Evolutionary conservation across 2,888 invertebrate species (phyloP).

Genomic region (Phania funesta): DNA sequence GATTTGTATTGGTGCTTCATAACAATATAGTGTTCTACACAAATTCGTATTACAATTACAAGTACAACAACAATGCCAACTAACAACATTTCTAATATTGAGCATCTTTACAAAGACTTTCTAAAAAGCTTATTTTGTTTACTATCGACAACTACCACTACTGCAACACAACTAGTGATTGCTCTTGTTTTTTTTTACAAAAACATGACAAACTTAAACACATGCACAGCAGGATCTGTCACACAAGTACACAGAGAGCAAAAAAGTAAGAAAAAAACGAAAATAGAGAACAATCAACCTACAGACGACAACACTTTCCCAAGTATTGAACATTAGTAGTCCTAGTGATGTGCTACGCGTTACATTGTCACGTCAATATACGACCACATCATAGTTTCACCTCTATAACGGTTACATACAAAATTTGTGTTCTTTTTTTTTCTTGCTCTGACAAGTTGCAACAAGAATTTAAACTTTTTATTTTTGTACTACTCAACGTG

Average conservation of each 20-base stretch:
- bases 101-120: conserved; percentile 50
- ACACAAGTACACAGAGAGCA: conserved; percentile 44
- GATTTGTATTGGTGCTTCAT: background rate
- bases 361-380: conserved; percentile 64
- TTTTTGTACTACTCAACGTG: background rate
- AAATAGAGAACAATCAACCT: too few relatives aligned
- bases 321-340: conserved; percentile 57
- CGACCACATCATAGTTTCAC: background rate
- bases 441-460: background rate
- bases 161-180: conserved; percentile 6
- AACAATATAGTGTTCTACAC: conserved; percentile 43
- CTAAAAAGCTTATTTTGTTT: conserved; percentile 45
- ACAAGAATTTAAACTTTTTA: conserved; percentile 2
- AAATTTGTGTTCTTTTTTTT: background rate
- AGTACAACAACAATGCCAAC: too few relatives aligned
- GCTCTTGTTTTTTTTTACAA: background rate
- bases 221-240: conserved; percentile 49
- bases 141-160: conserved; percentile 6
- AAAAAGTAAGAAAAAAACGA: background rate
- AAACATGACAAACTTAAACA: conserved; percentile 20
- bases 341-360: conserved; percentile 63
- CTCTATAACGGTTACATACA: background rate
- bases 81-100: conserved; percentile 48
- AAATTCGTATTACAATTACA: conserved; percentile 27
- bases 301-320: conserved; percentile 38